phyloP scores from a whole-genome alignment of 1,140 invertebrate species.

The Uloborus diversus region DNA sequence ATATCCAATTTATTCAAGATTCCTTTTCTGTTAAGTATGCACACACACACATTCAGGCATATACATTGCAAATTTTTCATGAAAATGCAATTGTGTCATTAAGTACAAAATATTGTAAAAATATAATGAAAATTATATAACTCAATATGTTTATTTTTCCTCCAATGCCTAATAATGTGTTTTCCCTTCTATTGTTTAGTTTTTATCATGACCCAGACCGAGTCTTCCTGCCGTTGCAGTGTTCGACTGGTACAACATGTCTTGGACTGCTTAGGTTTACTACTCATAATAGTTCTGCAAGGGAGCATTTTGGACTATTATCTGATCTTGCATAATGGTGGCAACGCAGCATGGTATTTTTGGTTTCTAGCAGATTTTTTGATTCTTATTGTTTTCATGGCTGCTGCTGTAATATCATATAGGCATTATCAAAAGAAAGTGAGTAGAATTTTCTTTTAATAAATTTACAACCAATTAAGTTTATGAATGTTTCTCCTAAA shows the following conservation, averaged over 20 bases:
- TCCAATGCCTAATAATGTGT: neutral
- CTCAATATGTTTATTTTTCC: too few relatives aligned
- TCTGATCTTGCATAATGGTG: constrained; percentile 67
- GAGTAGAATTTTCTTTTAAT: neutral
- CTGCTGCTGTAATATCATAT: constrained; percentile 64
- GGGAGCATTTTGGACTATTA: constrained; percentile 53
- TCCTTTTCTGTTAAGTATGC: too few relatives aligned
- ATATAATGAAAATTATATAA: too few relatives aligned
- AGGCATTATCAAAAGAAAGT: constrained; percentile 60
- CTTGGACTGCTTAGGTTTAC: constrained; percentile 39
- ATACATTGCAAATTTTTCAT: too few relatives aligned
- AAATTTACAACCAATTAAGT: too few relatives aligned
- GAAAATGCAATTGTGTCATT: too few relatives aligned
- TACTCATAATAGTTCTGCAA: constrained; percentile 48
- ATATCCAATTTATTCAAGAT: too few relatives aligned
- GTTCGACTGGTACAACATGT: constrained; percentile 34
- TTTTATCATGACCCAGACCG: constrained; percentile 48
- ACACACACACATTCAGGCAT: too few relatives aligned
- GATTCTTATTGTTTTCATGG: constrained; percentile 64
- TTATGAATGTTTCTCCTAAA: too few relatives aligned
- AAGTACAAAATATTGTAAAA: too few relatives aligned
- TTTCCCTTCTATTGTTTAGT: neutral
- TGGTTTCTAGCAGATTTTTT: constrained; percentile 68
- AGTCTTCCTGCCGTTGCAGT: constrained; percentile 12
- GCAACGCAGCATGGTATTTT: constrained; percentile 65